Evolutionary conservation across 1,140 invertebrate genomes (phyloP).

Genomic region (Bombus fervidus): DNA sequence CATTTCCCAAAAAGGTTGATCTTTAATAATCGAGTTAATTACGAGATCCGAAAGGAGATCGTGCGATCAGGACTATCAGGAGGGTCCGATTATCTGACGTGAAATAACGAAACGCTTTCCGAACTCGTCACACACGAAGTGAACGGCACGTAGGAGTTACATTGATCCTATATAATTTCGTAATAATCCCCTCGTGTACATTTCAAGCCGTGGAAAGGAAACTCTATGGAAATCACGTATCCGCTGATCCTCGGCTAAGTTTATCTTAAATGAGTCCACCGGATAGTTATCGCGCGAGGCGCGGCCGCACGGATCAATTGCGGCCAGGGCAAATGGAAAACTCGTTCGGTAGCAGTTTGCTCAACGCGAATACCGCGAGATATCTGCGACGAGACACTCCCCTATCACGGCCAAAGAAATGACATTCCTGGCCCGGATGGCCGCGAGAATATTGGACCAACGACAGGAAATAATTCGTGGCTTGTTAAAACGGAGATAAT

Average conservation of each 20-base stretch:
- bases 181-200: slow-evolving; percentile 71
- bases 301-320: slow-evolving; percentile 54
- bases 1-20: not conserved
- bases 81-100: slow-evolving; percentile 33
- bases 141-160: slow-evolving; percentile 37
- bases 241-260: slow-evolving; percentile 62
- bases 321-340: slow-evolving; percentile 57
- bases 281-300: slow-evolving; percentile 51
- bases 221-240: slow-evolving; percentile 70
- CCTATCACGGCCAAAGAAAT: not conserved
- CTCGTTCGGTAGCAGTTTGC: slow-evolving; percentile 59
- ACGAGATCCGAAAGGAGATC: no score
- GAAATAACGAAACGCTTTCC: slow-evolving; percentile 63
- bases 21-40: slow-evolving; percentile 38
- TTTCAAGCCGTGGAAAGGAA: slow-evolving; percentile 38
- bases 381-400: slow-evolving; percentile 39
- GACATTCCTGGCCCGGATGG: no score
- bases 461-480: slow-evolving; percentile 46
- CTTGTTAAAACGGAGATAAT: slow-evolving; percentile 63
- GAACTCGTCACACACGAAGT: slow-evolving; percentile 49
- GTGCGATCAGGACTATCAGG: slow-evolving; percentile 13
- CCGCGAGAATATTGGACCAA: slow-evolving; percentile 28
- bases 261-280: slow-evolving; percentile 68
- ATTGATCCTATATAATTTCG: slow-evolving; percentile 73
- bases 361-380: slow-evolving; percentile 40